A percentile compares a stretch with the other conserved stretches of the same genome.
Conservation (phyloP, 2,113 vertebrate species). For the rat (Rattus norvegicus) region GRCr8 NC_086019.1:82734501-82735000, state of each 20-base stretch:
- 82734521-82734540: not conserved
- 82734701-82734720: not conserved
- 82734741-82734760: constrained; percentile 67
- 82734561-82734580: not conserved
- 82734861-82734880: not conserved
- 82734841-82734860: accelerated
- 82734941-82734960: not conserved
- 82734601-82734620: constrained; percentile 67
- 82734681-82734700: not conserved
- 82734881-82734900: accelerated
- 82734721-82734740: constrained; percentile 72
- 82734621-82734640: constrained; percentile 25
- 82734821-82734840: constrained; percentile 7
- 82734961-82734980: not conserved
- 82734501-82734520: not conserved
- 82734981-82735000: not conserved
- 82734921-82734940: not conserved
- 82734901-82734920: not conserved
- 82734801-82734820: not conserved
- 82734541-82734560: not conserved
- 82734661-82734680: not conserved
- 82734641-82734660: constrained; percentile 77
- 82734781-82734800: constrained; percentile 59
- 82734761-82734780: not conserved
- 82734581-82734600: not conserved